Evolutionary conservation across 2,888 invertebrate species (phyloP).

Genomic region (Drosophila diplacantha): DNA sequence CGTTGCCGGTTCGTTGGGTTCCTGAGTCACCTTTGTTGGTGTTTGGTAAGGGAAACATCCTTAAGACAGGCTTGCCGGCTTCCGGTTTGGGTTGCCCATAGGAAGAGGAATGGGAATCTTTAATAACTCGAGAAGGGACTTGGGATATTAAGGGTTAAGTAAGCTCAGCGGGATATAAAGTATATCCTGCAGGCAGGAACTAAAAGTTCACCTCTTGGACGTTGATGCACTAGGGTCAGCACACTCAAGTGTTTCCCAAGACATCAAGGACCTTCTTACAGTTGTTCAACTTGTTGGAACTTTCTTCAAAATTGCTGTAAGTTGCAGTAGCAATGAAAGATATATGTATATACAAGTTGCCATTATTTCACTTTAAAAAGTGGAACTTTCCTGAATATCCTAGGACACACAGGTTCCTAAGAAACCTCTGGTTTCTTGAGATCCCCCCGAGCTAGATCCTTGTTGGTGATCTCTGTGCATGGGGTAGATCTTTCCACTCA

Average conservation of each 20-base stretch:
- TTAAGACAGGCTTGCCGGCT: background rate
- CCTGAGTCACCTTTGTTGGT: background rate
- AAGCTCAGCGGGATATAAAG: background rate
- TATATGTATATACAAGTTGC: background rate
- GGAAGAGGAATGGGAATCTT: background rate
- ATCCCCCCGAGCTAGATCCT: background rate
- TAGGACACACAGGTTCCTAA: too few relatives aligned
- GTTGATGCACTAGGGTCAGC: too few relatives aligned
- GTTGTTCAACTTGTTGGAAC: background rate
- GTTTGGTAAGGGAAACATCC: background rate
- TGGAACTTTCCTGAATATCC: background rate
- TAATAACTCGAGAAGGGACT: background rate
- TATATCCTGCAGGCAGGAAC: background rate
- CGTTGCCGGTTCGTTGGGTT: background rate
- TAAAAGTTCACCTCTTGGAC: background rate
- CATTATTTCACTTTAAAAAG: background rate
- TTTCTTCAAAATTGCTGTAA: too few relatives aligned
- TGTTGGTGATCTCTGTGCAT: too few relatives aligned
- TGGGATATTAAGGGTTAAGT: background rate
- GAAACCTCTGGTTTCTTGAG: background rate
- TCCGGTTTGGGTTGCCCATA: background rate
- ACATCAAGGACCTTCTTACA: background rate
- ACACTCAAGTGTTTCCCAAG: background rate
- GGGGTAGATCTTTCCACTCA: background rate
- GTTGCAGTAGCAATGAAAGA: background rate